Conservation (phyloP, 2,888 invertebrate genomes). For the Selenia dentaria region DNA sequence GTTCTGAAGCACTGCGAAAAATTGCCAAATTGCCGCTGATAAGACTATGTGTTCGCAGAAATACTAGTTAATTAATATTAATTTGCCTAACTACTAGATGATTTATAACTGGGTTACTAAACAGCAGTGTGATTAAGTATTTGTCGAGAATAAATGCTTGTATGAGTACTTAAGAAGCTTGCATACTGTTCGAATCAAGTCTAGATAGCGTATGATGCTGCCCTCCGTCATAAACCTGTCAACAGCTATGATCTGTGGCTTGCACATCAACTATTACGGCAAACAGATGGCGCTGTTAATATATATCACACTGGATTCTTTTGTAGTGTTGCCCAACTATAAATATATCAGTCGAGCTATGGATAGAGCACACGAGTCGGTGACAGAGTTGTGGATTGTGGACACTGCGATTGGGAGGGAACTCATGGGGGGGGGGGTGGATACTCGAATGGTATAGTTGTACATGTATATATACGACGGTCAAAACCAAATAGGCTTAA, state of each 20-base stretch:
- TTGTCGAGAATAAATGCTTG: too few relatives aligned
- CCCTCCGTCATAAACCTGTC: conserved; percentile 59
- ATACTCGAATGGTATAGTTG: not conserved
- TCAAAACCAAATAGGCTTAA: too few relatives aligned
- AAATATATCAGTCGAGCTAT: conserved; percentile 13
- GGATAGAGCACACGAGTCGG: conserved; percentile 8
- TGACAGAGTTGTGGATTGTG: conserved; percentile 14
- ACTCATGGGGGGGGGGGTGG: too few relatives aligned
- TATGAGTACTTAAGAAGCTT: too few relatives aligned
- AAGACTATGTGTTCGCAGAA: too few relatives aligned
- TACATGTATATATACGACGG: too few relatives aligned
- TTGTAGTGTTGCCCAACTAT: conserved; percentile 15
- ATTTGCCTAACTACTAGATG: too few relatives aligned
- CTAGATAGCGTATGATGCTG: conserved; percentile 38
- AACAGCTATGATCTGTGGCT: conserved; percentile 55
- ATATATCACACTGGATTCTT: conserved; percentile 18
- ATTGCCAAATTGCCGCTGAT: too few relatives aligned
- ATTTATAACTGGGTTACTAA: too few relatives aligned
- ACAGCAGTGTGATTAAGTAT: too few relatives aligned
- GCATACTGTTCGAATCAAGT: conserved; percentile 9
- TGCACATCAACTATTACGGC: conserved; percentile 26
- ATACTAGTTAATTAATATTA: too few relatives aligned
- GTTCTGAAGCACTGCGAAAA: too few relatives aligned
- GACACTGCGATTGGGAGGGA: not conserved
- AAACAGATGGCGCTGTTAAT: conserved; percentile 19